Evolutionary conservation across 2,113 vertebrate genomes (phyloP), one percentile per base, ranked within the genome.

Genomic region (Solea solea): DNA sequence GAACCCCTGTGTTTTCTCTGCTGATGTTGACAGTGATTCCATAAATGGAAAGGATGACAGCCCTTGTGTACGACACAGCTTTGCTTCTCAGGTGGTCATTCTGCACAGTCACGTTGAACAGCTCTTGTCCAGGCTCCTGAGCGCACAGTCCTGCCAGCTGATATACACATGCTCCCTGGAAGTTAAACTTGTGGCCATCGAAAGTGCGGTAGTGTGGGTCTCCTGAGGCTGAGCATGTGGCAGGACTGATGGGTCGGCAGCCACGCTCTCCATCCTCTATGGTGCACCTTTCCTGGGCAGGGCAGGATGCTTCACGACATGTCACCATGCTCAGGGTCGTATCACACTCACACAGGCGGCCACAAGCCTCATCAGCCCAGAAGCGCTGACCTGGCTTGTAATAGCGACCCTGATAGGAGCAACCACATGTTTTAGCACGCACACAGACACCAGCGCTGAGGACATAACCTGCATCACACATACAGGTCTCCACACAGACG

Each of bases 161-260:
- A 82, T 94, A 94, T 51, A 82, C 69, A 15, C 92, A 94, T 4
- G 91, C 91, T 15, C 92, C 90, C 44, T 85, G 88, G 91, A 93
- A 94, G 66, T 91, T 74, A 50, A 48, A 94, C 64, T 6, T 80
- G 45, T 25, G 41, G 1, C 89, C 90, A 16, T 93, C 86, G 15
- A 94, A 94, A 5, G 89, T 89, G 39, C 13, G 71, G 64, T 93
- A 93, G 75, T 91, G 88, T 7, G 91, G 85, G 71, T 93, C 92
- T 15, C 90, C 90, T 1, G 84, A 71, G 15, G 86, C 88, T 0
- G 64, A 73, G 64, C 89, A 94, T 9, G 80, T 87, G 21, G 85
- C 79, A 6, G 74, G 63, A 70, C 78, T 76, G 69, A 84, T 67
- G 28, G 90, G 79, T 42, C 25, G 34, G 57, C 93, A 94, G 59